A percentile compares a stretch with the other conserved stretches of the same genome.
Evolutionary conservation across 92 coral and sea anemone genomes (phyloP).

Genomic region (Galaxea fascicularis): DNA sequence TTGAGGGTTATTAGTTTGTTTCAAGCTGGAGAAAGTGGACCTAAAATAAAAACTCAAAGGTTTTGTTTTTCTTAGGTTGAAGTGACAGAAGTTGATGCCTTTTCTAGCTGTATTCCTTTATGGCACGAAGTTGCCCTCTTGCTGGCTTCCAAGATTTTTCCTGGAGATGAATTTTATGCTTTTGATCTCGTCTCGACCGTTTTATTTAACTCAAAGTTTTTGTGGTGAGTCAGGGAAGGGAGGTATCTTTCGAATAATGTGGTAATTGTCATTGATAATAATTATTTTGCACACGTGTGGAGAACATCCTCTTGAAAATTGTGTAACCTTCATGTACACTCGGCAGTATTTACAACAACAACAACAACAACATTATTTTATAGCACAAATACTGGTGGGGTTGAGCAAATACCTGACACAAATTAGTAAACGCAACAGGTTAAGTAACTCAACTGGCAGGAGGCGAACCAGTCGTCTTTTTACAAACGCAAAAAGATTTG

Average conservation of each 20-base stretch:
- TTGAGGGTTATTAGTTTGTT: too few relatives aligned
- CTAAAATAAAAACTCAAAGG: not conserved
- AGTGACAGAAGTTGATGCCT: constrained; percentile 12
- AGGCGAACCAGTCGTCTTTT: too few relatives aligned
- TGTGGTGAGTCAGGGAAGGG: constrained; percentile 67
- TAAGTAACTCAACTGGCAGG: too few relatives aligned
- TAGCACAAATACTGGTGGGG: too few relatives aligned
- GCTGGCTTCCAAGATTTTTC: constrained; percentile 74
- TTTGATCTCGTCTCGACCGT: constrained; percentile 87
- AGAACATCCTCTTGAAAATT: not conserved
- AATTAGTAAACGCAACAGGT: too few relatives aligned
- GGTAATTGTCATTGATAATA: too few relatives aligned
- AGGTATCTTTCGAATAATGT: not conserved
- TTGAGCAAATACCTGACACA: too few relatives aligned
- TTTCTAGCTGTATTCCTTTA: constrained; percentile 27
- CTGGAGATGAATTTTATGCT: constrained; percentile 97
- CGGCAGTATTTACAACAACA: too few relatives aligned
- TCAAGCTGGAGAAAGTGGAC: too few relatives aligned
- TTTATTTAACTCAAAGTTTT: constrained; percentile 75
- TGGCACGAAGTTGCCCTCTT: constrained; percentile 84
- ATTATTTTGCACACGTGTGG: not conserved
- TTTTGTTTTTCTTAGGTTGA: constrained; percentile 1
- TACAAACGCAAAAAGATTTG: too few relatives aligned
- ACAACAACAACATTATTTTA: too few relatives aligned
- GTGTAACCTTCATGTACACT: too few relatives aligned